Conservation (phyloP, 1,140 invertebrate genomes). For the Drosophila watanabei region DNA sequence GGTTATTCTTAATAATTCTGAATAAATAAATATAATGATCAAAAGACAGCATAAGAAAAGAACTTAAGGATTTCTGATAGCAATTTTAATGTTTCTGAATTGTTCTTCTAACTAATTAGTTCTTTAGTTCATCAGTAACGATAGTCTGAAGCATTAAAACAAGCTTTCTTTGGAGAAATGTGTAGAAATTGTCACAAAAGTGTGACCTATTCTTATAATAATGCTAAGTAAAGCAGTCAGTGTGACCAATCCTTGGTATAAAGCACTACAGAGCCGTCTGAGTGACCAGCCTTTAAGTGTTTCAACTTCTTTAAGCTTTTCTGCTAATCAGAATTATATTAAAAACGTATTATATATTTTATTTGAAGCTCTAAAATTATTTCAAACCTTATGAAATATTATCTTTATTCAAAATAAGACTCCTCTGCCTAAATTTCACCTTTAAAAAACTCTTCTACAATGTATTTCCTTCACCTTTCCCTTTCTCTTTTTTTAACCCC, state of each 20-base stretch:
- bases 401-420: no score
- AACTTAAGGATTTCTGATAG: no score
- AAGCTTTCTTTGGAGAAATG: background rate
- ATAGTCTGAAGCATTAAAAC: background rate
- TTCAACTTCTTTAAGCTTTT: no score
- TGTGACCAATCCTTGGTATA: background rate
- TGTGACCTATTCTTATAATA: background rate
- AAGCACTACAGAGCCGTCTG: no score
- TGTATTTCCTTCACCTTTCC: background rate
- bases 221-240: background rate
- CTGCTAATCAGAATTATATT: no score
- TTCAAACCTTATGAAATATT: no score
- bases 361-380: background rate
- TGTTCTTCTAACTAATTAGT: background rate
- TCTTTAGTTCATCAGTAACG: background rate
- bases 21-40: background rate
- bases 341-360: no score
- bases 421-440: background rate
- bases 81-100: background rate
- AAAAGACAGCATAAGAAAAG: background rate
- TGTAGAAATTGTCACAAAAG: background rate
- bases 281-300: no score
- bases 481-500: conserved; percentile 1
- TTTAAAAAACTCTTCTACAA: no score
- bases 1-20: background rate